Evolutionary conservation across 2,888 invertebrate species (phyloP).

Genomic region (Atethmia centrago): DNA sequence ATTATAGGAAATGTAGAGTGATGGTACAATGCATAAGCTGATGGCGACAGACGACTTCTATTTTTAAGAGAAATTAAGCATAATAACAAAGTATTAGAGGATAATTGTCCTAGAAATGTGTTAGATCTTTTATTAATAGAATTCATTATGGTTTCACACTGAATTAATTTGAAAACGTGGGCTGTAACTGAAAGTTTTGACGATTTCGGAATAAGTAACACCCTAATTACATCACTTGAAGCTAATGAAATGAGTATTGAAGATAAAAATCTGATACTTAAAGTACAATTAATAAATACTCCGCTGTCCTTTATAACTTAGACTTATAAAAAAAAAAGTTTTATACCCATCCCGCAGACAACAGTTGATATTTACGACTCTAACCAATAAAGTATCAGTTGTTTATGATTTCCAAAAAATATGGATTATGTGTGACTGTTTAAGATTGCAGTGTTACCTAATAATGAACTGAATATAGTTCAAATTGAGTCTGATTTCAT

Average conservation of each 20-base stretch:
- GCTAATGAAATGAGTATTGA: neutral
- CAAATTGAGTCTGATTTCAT: neutral
- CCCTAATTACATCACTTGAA: neutral
- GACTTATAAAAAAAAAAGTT: constrained; percentile 29
- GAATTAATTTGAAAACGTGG: neutral
- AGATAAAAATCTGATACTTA: neutral
- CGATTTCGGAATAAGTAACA: neutral
- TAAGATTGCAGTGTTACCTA: neutral
- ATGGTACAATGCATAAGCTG: constrained; percentile 41
- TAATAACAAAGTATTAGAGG: neutral
- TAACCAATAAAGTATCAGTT: constrained; percentile 68
- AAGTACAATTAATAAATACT: neutral
- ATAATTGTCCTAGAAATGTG: too few relatives aligned
- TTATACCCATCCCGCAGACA: constrained; percentile 56
- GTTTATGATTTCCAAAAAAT: constrained; percentile 71
- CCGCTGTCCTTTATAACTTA: constrained; percentile 35
- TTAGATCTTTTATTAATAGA: neutral
- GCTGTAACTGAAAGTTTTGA: neutral
- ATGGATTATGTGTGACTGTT: constrained; percentile 17
- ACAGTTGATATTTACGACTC: constrained; percentile 69
- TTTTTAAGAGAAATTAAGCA: neutral
- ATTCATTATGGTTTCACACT: neutral
- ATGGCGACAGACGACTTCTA: neutral
- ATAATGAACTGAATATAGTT: neutral
- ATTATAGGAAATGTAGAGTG: constrained; percentile 56